Base-by-base conservation (phyloP, 2,113 vertebrate genomes). In the Menura novaehollandiae region DNA sequence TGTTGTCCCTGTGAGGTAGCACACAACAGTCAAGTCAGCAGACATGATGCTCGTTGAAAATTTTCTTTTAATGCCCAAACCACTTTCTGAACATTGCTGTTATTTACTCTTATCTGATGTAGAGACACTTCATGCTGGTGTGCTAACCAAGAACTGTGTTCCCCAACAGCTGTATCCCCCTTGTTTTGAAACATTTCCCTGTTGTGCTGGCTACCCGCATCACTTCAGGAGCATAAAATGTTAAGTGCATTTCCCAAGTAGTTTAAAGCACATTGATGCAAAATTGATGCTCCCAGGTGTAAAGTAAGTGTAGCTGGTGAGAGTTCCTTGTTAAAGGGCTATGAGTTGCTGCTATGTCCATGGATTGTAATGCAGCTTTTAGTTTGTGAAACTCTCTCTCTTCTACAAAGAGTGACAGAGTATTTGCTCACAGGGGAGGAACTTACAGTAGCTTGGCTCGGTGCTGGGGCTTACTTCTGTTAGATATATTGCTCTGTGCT, bases 201-300 rank as follows among this genome's bases (percentile, higher is more conserved):
- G 8, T 88, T 41, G 10, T 2, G 0, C 26, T 43, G 47, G 17
- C 15, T 67, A 44, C 15, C 13, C 15, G 0, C 44, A 17, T 30
- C 10, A 21, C 51, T 88, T 80, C 43, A 79, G 58, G 39, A 84
- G 10, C 1, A 2, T 41, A 52, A 84, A 47, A 30, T 44, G 11
- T 35, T 60, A 32, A 56, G 28, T 1, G 0, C 60, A 22, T 81
- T 74, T 92, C 68, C 49, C 47, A 88, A 28, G 47, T 27, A 75
- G 32, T 44, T 60, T 78, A 41, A 72, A 91, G 52, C 23, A 64
- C 28, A 32, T 47, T 26, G 43, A 30, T 78, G 53, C 8, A 9
- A 75, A 86, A 68, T 67, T 27, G 23, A 22, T 37, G 8, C 72
- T 66, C 28, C 2, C 2, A 71, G 56, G 26, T 41, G 30, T 78